Conservation (phyloP, 1,140 invertebrate genomes). For the Pristionchus pacificus region DNA sequence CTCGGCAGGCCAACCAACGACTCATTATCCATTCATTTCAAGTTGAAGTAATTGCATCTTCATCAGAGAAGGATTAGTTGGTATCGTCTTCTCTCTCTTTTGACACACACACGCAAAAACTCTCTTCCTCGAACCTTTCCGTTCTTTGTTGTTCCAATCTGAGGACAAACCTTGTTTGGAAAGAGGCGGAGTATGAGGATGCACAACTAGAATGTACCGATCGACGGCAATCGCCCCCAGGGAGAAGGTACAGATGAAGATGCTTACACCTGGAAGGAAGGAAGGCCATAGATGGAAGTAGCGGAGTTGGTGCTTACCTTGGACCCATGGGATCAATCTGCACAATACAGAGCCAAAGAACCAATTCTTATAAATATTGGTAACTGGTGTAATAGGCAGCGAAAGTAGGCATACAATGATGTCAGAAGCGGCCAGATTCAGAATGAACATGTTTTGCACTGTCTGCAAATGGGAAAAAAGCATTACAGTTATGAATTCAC, state of each 20-base stretch:
- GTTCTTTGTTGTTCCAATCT: background rate
- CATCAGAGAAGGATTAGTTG: background rate
- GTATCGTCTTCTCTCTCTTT: background rate
- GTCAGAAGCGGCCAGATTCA: constrained; percentile 88
- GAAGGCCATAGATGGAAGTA: no score
- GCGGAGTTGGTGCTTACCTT: constrained; percentile 36
- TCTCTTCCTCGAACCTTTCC: background rate
- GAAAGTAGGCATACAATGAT: constrained; percentile 83
- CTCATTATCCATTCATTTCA: no score
- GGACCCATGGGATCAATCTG: constrained; percentile 49
- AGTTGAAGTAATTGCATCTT: no score
- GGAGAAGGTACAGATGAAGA: constrained; percentile 57
- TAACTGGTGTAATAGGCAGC: constrained; percentile 79
- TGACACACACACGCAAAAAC: no score
- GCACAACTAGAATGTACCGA: constrained; percentile 63
- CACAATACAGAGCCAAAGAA: constrained; percentile 51
- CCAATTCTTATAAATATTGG: constrained; percentile 51
- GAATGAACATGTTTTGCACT: constrained; percentile 95
- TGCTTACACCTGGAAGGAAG: constrained; percentile 38
- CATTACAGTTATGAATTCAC: background rate
- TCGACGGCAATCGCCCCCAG: constrained; percentile 57
- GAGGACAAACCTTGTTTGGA: background rate
- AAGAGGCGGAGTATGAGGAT: constrained; percentile 23
- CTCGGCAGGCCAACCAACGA: no score
- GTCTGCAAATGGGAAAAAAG: constrained; percentile 71